These are phyloP conservation scores for Dromaius novaehollandiae DNA, from an alignment of 2,113 vertebrate genomes.

Conservation along the genomic window DNA sequence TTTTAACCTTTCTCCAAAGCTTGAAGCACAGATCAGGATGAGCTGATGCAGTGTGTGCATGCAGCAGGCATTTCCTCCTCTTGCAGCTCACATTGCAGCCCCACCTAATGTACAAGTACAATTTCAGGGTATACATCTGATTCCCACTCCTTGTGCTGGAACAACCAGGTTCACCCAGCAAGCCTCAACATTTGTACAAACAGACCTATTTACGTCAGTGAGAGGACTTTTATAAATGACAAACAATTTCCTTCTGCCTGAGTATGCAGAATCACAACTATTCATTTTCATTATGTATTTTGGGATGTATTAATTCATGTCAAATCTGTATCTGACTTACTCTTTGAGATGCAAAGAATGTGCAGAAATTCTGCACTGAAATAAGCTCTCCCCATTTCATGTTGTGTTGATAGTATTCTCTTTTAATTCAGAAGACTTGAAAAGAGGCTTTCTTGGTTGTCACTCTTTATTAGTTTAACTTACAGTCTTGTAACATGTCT, in stretches of 20 bases:
- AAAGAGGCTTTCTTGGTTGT: conserved; percentile 12
- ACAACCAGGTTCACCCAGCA: background rate
- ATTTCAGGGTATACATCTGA: background rate
- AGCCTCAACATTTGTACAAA: background rate
- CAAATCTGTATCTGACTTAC: background rate
- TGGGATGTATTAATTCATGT: background rate
- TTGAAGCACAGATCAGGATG: background rate
- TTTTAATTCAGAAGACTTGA: conserved; percentile 14
- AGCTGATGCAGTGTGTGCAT: background rate
- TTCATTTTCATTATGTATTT: background rate
- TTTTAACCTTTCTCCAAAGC: conserved; percentile 4
- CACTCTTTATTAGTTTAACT: background rate
- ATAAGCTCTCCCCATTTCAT: background rate
- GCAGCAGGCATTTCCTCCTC: background rate
- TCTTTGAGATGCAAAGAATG: conserved; percentile 10
- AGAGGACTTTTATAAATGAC: background rate
- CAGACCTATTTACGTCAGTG: background rate
- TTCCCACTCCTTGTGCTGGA: background rate
- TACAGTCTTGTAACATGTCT: background rate
- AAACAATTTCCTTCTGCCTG: background rate
- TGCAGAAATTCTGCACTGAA: background rate
- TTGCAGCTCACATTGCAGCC: background rate
- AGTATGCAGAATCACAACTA: background rate
- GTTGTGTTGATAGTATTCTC: background rate
- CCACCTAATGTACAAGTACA: background rate